Base-by-base conservation (phyloP, 2,888 invertebrate species). In the Euplagia quadripunctaria region DNA sequence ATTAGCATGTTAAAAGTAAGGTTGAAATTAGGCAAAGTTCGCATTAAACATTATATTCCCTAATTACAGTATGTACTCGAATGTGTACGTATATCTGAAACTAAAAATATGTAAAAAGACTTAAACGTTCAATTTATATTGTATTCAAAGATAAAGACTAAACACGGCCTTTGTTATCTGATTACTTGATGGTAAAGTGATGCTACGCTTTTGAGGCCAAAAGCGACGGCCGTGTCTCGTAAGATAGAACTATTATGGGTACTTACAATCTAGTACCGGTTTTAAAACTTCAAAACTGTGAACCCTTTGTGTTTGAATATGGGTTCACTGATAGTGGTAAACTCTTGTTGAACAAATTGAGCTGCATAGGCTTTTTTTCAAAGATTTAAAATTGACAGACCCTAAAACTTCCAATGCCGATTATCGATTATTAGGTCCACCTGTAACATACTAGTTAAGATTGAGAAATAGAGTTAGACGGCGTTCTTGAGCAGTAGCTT, bases 141-240 rank as follows among this genome's bases (percentile, higher is more conserved):
- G 20, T 11, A n/a, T 4, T 58, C n/a, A 20, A 61, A 61, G 61
- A 31, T 61, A 61, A 61, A 61, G 20, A 31, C 12, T 31, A 31
- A 61, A 61, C 20, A n/a, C 61, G 31, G 31, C 61, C 61, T 61
- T 61, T 61, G 31, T 61, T 61, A 31, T 61, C 61, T 61, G 14
- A 31, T 31, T 12, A 31, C 31, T 61, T 61, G 14, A 61, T 11
- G 61, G 20, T 31, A 61, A 61, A 61, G 14, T 61, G 31, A 31
- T 12, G 11, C 31, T 9, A 4, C 9, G 12, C 58, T n/a, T 58
- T 31, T 31, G 31, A 31, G 31, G 31, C 31, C 58, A 20, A 58
- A 58, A 58, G 20, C 20, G 20, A n/a, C 20, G 58, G 58, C 58
- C 4, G 12, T 58, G 20, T 20, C 58, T 58, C 58, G 58, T 58